A percentile compares a stretch with the other conserved stretches of the same genome.
These are phyloP conservation scores for Ichneumon xanthorius DNA, from an alignment of 2,888 invertebrate genomes.

Conservation along the genomic window DNA sequence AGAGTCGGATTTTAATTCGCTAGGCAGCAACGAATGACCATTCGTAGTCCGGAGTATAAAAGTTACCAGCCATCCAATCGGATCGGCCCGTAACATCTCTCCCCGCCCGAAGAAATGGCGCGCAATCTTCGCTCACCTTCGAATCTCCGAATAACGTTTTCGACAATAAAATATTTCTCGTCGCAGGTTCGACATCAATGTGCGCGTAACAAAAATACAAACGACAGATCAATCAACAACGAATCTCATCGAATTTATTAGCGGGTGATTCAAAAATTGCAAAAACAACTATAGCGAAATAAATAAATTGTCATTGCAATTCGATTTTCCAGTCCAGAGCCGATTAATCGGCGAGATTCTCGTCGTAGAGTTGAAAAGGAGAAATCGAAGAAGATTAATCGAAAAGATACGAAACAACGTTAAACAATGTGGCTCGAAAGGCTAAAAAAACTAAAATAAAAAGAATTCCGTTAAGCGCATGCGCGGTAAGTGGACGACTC, in stretches of 20 bases:
- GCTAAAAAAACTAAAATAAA: background rate
- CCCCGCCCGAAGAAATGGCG: conserved; percentile 15
- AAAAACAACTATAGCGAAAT: background rate
- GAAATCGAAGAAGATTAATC: background rate
- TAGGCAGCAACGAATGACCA: no score
- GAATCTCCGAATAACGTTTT: background rate
- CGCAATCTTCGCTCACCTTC: background rate
- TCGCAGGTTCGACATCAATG: background rate
- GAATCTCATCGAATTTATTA: background rate
- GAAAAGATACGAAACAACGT: background rate
- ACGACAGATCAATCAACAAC: background rate
- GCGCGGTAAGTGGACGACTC: conserved; percentile 52
- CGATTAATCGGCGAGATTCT: background rate
- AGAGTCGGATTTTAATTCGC: no score
- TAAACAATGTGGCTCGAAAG: background rate
- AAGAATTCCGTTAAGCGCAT: conserved; percentile 44
- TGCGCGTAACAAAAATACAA: background rate
- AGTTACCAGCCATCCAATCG: no score
- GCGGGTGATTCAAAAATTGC: background rate
- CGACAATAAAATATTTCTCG: background rate
- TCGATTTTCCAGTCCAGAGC: background rate
- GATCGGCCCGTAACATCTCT: no score
- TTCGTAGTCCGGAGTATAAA: no score
- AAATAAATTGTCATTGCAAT: background rate
- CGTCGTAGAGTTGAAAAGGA: background rate